These are phyloP conservation scores for Aphaenogaster rudis DNA, from an alignment of 1,140 invertebrate species.

Conservation along the genomic window DNA sequence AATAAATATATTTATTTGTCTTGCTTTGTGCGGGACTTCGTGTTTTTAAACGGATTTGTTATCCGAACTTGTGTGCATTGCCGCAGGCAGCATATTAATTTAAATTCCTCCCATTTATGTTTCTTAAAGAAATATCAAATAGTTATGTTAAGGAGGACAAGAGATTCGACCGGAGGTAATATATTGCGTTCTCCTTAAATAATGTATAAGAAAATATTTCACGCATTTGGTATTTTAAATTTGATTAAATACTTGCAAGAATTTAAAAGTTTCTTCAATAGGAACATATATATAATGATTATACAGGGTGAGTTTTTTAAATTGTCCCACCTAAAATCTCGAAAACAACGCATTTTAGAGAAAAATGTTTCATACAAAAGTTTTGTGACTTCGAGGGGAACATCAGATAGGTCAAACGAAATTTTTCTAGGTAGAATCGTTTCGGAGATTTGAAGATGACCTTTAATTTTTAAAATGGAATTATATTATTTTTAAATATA, in stretches of 20 bases:
- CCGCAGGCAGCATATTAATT: neutral
- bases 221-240: too few relatives aligned
- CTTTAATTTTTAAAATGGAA: too few relatives aligned
- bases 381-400: too few relatives aligned
- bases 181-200: neutral
- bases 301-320: too few relatives aligned
- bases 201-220: neutral
- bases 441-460: too few relatives aligned
- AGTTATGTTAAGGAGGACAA: neutral
- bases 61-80: neutral
- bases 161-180: neutral
- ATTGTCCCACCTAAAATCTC: too few relatives aligned
- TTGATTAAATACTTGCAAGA: neutral
- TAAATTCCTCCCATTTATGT: neutral
- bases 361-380: too few relatives aligned
- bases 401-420: too few relatives aligned
- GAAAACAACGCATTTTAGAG: too few relatives aligned
- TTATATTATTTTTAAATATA: too few relatives aligned
- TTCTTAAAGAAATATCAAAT: neutral
- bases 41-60: slow-evolving; percentile 21
- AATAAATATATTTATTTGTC: slow-evolving; percentile 33
- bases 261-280: neutral
- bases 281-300: too few relatives aligned
- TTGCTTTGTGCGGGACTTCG: neutral
- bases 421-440: too few relatives aligned